phyloP scores from a whole-genome alignment of 2,888 invertebrate species.

The Zygothrica quintamaculata region DNA sequence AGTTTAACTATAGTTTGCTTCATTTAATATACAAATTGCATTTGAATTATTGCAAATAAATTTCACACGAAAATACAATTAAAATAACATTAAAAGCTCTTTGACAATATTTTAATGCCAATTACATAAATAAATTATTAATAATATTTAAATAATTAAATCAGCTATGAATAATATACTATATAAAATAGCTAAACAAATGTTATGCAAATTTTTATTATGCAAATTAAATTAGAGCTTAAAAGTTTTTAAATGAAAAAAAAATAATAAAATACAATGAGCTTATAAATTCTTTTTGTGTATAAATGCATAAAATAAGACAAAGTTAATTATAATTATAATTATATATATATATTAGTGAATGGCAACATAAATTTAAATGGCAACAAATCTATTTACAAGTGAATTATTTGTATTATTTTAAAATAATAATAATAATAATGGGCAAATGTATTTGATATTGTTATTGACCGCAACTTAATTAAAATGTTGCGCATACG shows the following conservation, averaged over 20 bases:
- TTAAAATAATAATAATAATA: too few relatives aligned
- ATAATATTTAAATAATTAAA: conserved; percentile 66
- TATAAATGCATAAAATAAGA: conserved; percentile 68
- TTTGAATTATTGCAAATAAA: neutral
- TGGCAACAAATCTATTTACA: too few relatives aligned
- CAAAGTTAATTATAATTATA: conserved; percentile 49
- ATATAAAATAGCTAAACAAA: conserved; percentile 39
- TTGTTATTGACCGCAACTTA: conserved; percentile 69
- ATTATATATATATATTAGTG: conserved; percentile 34
- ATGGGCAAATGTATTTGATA: too few relatives aligned
- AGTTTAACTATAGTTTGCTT: too few relatives aligned
- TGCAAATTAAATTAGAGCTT: conserved; percentile 5
- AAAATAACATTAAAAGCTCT: conserved; percentile 48
- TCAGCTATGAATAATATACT: conserved; percentile 55
- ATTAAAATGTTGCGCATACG: conserved; percentile 74
- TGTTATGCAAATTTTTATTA: conserved; percentile 29
- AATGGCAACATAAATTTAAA: too few relatives aligned
- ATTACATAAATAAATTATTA: conserved; percentile 68
- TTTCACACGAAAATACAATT: conserved; percentile 19
- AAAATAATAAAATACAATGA: neutral
- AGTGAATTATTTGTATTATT: too few relatives aligned
- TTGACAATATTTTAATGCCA: conserved; percentile 61
- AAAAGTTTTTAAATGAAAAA: conserved; percentile 5
- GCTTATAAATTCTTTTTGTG: conserved; percentile 5
- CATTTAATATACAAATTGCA: too few relatives aligned